These are phyloP conservation scores for Garrulus glandarius DNA, from an alignment of 2,797 vertebrate genomes.

Conservation along the genomic window DNA sequence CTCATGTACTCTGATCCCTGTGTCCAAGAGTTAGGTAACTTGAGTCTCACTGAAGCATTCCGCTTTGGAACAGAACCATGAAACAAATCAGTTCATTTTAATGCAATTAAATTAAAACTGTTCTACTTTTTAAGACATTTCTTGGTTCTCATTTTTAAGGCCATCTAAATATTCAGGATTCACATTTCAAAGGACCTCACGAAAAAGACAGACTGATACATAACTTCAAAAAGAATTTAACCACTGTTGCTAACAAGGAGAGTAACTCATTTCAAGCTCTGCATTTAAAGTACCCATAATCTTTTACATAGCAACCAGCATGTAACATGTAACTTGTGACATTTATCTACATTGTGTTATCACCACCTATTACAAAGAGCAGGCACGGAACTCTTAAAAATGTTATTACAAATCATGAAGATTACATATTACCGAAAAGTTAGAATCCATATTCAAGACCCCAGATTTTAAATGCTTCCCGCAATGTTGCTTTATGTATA, in stretches of 20 bases:
- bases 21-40: neutral
- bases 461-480: neutral
- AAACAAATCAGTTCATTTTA: neutral
- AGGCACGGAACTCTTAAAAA: constrained; percentile 30
- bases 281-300: constrained; percentile 12
- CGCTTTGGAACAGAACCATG: neutral
- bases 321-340: neutral
- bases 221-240: neutral
- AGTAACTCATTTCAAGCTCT: constrained; percentile 46
- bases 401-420: neutral
- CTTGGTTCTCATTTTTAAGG: neutral
- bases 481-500: neutral
- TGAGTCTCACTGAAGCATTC: neutral
- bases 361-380: constrained; percentile 21
- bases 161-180: neutral
- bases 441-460: constrained; percentile 4
- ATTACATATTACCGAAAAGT: constrained; percentile 5
- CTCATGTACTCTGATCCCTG: neutral
- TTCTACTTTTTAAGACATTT: neutral
- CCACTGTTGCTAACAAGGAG: neutral
- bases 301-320: neutral
- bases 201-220: neutral
- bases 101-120: neutral
- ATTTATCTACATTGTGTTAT: constrained; percentile 41
- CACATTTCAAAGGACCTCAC: neutral